Evolutionary conservation across 2,888 invertebrate species (phyloP).

Genomic region (Sisyra nigra): DNA sequence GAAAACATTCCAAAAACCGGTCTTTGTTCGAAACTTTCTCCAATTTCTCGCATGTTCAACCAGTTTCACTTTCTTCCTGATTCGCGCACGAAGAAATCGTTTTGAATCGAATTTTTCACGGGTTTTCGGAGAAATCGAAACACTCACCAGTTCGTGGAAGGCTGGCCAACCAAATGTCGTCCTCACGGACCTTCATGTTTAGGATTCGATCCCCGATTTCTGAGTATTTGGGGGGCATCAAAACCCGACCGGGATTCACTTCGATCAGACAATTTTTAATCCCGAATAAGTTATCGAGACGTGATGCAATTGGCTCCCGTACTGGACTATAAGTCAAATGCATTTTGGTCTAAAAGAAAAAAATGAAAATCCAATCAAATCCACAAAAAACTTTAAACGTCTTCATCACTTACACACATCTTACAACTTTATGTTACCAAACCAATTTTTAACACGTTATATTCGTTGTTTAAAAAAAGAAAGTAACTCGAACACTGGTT

Average conservation of each 20-base stretch:
- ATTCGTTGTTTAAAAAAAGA: too few relatives aligned
- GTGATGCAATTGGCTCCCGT: conserved; percentile 18
- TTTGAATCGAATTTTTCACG: too few relatives aligned
- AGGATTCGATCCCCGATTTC: conserved; percentile 52
- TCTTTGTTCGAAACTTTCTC: neutral
- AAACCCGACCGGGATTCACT: conserved; percentile 52
- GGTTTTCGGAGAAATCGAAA: conserved; percentile 1
- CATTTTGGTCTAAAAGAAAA: conserved; percentile 13
- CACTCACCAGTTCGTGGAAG: conserved; percentile 73
- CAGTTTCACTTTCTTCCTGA: conserved; percentile 7
- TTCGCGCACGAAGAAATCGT: neutral
- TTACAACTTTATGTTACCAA: too few relatives aligned
- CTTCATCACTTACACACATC: too few relatives aligned
- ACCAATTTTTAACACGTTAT: too few relatives aligned
- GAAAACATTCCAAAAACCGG: conserved; percentile 8
- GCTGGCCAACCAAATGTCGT: conserved; percentile 75
- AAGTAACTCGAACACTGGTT: too few relatives aligned
- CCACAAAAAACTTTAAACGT: too few relatives aligned
- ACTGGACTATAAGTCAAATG: conserved; percentile 13
- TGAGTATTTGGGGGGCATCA: conserved; percentile 52
- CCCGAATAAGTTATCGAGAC: conserved; percentile 50
- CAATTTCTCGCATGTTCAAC: neutral
- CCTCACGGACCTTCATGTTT: conserved; percentile 51
- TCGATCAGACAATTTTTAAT: conserved; percentile 52
- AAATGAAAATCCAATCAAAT: neutral